Conservation (phyloP, 92 coral and sea anemone species). For the Actinernus sp. region DNA sequence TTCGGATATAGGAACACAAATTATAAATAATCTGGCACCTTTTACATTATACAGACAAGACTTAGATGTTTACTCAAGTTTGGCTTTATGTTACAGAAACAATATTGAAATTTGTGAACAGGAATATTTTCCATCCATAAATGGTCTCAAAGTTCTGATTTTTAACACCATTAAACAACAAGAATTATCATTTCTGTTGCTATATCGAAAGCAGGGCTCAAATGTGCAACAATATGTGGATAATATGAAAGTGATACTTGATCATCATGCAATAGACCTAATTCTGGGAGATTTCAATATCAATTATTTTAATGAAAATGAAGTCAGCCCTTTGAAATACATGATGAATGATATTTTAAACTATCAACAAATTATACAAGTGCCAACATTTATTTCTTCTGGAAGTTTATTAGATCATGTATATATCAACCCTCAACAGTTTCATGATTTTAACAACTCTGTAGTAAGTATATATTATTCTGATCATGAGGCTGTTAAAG, state of each 20-base stretch:
- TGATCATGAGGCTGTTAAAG: no score
- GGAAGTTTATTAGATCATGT: slow-evolving; percentile 74
- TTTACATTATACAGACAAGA: slow-evolving; percentile 42
- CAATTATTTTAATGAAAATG: slow-evolving; percentile 43
- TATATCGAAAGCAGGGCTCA: slow-evolving; percentile 17
- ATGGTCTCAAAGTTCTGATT: no score
- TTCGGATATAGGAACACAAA: slow-evolving; percentile 17
- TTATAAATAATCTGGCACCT: slow-evolving; percentile 27
- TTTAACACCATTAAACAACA: no score
- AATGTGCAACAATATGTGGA: slow-evolving; percentile 12
- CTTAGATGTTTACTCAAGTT: slow-evolving; percentile 52
- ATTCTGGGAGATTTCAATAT: slow-evolving; percentile 65
- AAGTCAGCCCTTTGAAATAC: slow-evolving; percentile 27
- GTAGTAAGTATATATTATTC: no score
- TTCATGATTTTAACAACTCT: no score
- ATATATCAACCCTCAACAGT: no score
- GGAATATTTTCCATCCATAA: slow-evolving; percentile 33
- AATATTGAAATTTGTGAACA: slow-evolving; percentile 21
- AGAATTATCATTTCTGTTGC: slow-evolving; percentile 25
- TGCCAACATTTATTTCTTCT: slow-evolving; percentile 64
- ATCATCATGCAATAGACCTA: slow-evolving; percentile 31
- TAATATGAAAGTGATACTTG: slow-evolving; percentile 21
- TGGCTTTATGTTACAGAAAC: slow-evolving; percentile 49
- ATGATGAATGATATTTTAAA: slow-evolving; percentile 42
- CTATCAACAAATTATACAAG: slow-evolving; percentile 57